These are phyloP conservation scores for Malurus alboscapulatus DNA, from an alignment of 2,113 vertebrate species.

Conservation along the genomic window DNA sequence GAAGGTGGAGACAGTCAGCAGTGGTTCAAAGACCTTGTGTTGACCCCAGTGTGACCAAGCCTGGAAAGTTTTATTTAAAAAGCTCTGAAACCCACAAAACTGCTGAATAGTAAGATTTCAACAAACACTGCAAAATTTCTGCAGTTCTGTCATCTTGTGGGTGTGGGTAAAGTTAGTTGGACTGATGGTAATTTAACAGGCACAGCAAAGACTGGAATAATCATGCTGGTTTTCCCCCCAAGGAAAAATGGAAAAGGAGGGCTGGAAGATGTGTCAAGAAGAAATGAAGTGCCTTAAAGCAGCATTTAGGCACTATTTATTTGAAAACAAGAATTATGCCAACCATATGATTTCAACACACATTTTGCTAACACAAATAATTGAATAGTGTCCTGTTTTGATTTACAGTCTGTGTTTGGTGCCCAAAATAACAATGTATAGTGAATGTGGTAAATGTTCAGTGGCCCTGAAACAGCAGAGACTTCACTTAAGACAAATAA, in stretches of 20 bases:
- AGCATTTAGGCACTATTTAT: not conserved
- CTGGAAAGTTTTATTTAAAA: not conserved
- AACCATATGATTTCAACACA: not conserved
- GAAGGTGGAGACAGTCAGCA: not conserved
- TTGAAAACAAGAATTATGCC: not conserved
- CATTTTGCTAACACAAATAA: not conserved
- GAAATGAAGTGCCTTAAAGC: not conserved
- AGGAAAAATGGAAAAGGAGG: not conserved
- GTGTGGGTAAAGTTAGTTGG: not conserved
- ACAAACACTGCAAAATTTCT: conserved; percentile 40
- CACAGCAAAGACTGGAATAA: not conserved
- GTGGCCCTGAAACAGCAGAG: not conserved
- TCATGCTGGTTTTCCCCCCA: rapidly evolving
- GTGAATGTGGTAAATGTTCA: not conserved
- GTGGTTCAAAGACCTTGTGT: not conserved
- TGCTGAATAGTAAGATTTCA: conserved; percentile 35
- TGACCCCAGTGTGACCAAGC: not conserved
- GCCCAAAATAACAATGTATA: not conserved
- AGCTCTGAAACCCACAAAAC: conserved; percentile 4
- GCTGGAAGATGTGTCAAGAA: not conserved
- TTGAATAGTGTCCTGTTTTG: conserved; percentile 10
- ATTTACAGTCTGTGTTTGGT: not conserved
- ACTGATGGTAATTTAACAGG: conserved; percentile 25
- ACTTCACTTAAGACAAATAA: conserved; percentile 15
- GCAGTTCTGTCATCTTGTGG: conserved; percentile 34